Evolutionary conservation across 1,140 invertebrate species (phyloP), one percentile per base, ranked within the genome.

Genomic region (Halesus radiatus): DNA sequence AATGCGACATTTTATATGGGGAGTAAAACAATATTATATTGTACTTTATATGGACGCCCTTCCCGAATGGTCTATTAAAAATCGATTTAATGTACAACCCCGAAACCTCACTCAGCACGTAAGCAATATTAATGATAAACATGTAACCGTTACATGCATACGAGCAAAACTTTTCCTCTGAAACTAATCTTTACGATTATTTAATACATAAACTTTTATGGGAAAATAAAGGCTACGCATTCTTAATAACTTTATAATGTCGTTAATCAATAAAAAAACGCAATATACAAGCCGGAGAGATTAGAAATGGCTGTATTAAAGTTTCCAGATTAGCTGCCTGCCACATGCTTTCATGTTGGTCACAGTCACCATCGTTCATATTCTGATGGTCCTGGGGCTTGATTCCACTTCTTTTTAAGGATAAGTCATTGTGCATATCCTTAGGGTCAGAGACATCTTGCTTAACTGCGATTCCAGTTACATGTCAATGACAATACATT

Each of bases 11-110:
- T 74, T 74, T 56, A 74, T 74, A 56, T 10, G 23, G 53, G 32
- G 50, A 56, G 53, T 74, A 74, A 70, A 74, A 74, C 52, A 54
- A 74, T 74, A 74, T 74, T 74, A 56, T 74, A 56, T 74, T 26
- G 22, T 26, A 29, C 70, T 29, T 74, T 74, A 74, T 23, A 29
- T 45, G 37, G 37, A 37, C 50, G 52, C 20, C 50, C 54, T 74
- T 26, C n/a, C 22, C 53, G 16, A 37, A 29, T 13, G 70, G 70
- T 74, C 52, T 54, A 74, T 74, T 74, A 54, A 74, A 74, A 74
- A 74, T 74, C 70, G 23, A 74, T 74, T 74, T 56, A 52, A 26
- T 5, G n/a, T 74, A 54, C 26, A 54, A 26, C 29, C 56, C n/a
- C 70, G 50, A 70, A 70, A 70, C 16, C n/a, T 32, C 13, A 20